Evolutionary conservation across 2,113 vertebrate species (phyloP).

Genomic region (Macroglossus sobrinus): DNA sequence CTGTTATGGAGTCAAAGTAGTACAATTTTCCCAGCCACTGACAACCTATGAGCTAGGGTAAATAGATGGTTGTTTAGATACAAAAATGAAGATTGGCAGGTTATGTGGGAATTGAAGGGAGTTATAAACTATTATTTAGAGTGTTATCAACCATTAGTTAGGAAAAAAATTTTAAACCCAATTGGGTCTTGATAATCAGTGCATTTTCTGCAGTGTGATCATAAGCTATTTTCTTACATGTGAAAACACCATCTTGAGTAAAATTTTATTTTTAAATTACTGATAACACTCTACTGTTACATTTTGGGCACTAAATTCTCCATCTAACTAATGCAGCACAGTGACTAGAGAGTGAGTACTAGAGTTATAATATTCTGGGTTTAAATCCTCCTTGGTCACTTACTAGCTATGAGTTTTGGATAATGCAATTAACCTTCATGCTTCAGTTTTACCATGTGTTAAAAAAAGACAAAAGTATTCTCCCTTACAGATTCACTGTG

Average conservation of each 20-base stretch:
- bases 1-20: neutral
- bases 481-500: neutral
- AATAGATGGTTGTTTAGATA: neutral
- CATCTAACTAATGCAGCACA: neutral
- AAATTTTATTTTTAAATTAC: constrained; percentile 13
- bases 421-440: neutral
- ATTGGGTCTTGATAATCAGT: neutral
- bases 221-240: neutral
- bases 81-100: neutral
- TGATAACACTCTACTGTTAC: neutral
- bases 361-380: neutral
- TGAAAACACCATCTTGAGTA: neutral
- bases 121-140: neutral
- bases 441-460: neutral
- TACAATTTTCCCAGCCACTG: neutral
- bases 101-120: neutral
- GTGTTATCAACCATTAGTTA: neutral
- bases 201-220: neutral
- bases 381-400: neutral
- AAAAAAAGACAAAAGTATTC: neutral
- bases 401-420: neutral
- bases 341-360: neutral
- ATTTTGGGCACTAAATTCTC: neutral
- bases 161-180: neutral
- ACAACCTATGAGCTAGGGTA: neutral